These are phyloP conservation scores for Petrosia ficiformis DNA, from an alignment of 37 sponge, comb jelly and placozoan genomes.

Conservation along the genomic window DNA sequence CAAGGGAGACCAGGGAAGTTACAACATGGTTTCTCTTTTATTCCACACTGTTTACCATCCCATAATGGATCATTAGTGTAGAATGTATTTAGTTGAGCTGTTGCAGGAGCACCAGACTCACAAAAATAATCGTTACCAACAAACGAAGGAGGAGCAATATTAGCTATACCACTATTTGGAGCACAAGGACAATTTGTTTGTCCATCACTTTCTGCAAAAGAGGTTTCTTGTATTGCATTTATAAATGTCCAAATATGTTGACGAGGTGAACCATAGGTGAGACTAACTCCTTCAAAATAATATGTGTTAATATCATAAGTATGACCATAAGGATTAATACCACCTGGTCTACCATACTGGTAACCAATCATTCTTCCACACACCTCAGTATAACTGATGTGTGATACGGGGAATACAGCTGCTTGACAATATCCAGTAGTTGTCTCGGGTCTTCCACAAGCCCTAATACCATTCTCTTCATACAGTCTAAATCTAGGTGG, in stretches of 20 bases:
- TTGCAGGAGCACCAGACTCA: conserved; percentile 8
- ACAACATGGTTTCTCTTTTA: not conserved
- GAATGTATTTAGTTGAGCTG: not conserved
- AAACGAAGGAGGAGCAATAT: not conserved
- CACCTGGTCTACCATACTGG: conserved; percentile 13
- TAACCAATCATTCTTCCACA: conserved; percentile 34
- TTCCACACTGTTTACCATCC: conserved; percentile 16
- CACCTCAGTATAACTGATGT: conserved; percentile 5
- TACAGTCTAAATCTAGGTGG: not conserved
- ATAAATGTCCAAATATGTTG: conserved; percentile 29
- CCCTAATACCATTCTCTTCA: conserved; percentile 4
- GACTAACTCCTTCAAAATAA: conserved; percentile 33
- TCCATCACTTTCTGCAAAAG: not conserved
- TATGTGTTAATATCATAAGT: not conserved
- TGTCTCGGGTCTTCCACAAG: conserved; percentile 6
- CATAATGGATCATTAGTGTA: conserved; percentile 16
- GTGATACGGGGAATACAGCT: not conserved
- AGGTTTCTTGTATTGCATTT: not conserved
- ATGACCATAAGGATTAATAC: not conserved
- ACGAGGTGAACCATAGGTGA: conserved; percentile 34
- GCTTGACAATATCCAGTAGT: not conserved
- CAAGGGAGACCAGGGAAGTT: not conserved
- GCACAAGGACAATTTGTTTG: conserved; percentile 19
- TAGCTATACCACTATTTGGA: not conserved
- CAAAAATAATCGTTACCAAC: conserved; percentile 40